Evolutionary conservation across 2,888 invertebrate species (phyloP).

Genomic region (Orchesellides sinensis): DNA sequence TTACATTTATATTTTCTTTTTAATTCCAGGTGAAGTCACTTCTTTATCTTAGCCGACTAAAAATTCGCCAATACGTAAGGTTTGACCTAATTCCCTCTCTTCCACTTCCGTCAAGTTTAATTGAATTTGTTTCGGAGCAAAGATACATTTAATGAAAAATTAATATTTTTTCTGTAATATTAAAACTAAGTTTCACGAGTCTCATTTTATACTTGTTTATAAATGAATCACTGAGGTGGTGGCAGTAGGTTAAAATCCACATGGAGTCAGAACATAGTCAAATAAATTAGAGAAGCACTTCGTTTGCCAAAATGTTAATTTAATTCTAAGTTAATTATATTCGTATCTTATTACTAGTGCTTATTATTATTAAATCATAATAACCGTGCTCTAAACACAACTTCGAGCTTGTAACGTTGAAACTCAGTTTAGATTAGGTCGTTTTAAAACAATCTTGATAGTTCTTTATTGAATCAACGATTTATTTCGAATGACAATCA

Average conservation of each 20-base stretch:
- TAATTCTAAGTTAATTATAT: background rate
- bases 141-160: slow-evolving; percentile 64
- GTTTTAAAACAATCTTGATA: no score
- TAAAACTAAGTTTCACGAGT: background rate
- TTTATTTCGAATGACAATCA: no score
- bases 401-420: background rate
- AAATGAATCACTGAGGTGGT: background rate
- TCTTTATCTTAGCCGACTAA: slow-evolving; percentile 86
- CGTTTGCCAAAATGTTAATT: background rate
- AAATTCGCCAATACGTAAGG: slow-evolving; percentile 83
- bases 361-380: background rate
- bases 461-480: no score
- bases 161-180: background rate
- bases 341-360: background rate
- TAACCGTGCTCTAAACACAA: background rate
- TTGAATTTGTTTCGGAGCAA: slow-evolving; percentile 79
- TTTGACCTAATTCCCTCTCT: slow-evolving; percentile 84
- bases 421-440: no score
- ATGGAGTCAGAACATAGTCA: background rate
- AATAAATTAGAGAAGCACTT: no score
- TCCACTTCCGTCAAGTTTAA: slow-evolving; percentile 82
- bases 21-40: slow-evolving; percentile 80
- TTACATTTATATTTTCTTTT: slow-evolving; percentile 7
- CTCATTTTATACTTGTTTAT: slow-evolving; percentile 27
- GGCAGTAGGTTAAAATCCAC: background rate